phyloP scores from a whole-genome alignment of 2,888 invertebrate genomes.

The Theretra japonica region DNA sequence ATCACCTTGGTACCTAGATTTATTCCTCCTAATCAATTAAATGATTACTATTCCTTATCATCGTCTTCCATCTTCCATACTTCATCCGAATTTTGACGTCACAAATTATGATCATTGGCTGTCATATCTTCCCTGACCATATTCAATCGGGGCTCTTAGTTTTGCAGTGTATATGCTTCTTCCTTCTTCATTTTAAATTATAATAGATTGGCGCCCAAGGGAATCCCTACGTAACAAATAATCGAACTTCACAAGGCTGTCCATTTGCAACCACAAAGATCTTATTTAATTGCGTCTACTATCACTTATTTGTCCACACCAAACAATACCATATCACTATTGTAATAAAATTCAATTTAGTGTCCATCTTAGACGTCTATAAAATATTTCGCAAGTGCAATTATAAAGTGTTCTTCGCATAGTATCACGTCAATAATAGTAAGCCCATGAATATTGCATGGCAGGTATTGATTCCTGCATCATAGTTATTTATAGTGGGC shows the following conservation, averaged over 20 bases:
- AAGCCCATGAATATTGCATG: constrained; percentile 13
- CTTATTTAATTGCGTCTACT: neutral
- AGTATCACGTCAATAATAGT: constrained; percentile 13
- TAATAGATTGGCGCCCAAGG: neutral
- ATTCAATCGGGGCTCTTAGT: too few relatives aligned
- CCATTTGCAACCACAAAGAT: neutral
- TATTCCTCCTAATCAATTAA: too few relatives aligned
- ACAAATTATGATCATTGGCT: too few relatives aligned
- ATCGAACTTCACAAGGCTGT: constrained; percentile 12
- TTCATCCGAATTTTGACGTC: too few relatives aligned
- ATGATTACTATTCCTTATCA: too few relatives aligned
- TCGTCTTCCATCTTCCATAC: too few relatives aligned
- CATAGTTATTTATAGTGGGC: constrained; percentile 13
- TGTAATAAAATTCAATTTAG: neutral
- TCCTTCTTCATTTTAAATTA: too few relatives aligned
- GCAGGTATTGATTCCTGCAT: neutral
- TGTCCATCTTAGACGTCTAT: neutral
- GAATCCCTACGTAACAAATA: constrained; percentile 8
- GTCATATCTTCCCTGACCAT: too few relatives aligned
- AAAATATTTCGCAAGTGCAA: constrained; percentile 16
- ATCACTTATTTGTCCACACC: neutral
- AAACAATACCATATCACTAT: neutral
- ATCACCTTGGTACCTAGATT: too few relatives aligned
- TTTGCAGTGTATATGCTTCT: too few relatives aligned
- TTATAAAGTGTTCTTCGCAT: neutral